Base-by-base conservation (phyloP, 1,140 invertebrate genomes). In the Penaeus indicus region DNA sequence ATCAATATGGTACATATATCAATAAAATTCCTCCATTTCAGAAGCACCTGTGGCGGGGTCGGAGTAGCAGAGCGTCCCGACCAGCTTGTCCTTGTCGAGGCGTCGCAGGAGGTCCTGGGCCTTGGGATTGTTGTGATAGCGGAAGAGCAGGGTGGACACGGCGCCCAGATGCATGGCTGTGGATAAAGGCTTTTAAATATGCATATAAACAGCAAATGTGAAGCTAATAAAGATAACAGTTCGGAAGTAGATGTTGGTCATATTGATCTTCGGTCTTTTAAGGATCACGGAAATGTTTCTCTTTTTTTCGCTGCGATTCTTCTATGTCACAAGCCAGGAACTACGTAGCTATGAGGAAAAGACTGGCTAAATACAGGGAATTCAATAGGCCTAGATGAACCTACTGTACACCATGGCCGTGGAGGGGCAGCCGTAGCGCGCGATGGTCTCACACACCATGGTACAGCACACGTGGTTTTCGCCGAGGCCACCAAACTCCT, bases 321-420 rank as follows among this genome's bases (percentile, higher is more conserved):
- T 32, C 32, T 32, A 32, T 32, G 32, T 32, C 32, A 42, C 7
- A 42, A 42, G 38, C 38, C 38, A 42, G 7, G 38, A 8, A 42
- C 38, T 42, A 42, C 7, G 7, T 42, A 4, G 38, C 7, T 42
- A 42, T 8, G 7, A 42, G 0, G 77, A 79, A 79, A 7, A 3
- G 4, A 7, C 19, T 32, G 11, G 54, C 22, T 42, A 79, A n/a
- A 4, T 79, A 19, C 4, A 21, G 22, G 25, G 10, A 19, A 0
- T 18, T 79, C 54, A 22, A 79, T 3, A 21, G 25, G 21, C 21
- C 27, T 32, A n/a, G 19, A 47, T 8, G 38, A 42, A 89, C 89
- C 84, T 90, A 90, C 89, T 90, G 38, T 88, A 90, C 22, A 90
- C 89, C 63, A 90, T 88, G 13, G 72, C 84, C 21, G 85, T 91